A percentile compares a stretch with the other conserved stretches of the same genome.
These are phyloP conservation scores for Trinectes maculatus DNA, from an alignment of 2,113 vertebrate species.

Conservation along the genomic window DNA sequence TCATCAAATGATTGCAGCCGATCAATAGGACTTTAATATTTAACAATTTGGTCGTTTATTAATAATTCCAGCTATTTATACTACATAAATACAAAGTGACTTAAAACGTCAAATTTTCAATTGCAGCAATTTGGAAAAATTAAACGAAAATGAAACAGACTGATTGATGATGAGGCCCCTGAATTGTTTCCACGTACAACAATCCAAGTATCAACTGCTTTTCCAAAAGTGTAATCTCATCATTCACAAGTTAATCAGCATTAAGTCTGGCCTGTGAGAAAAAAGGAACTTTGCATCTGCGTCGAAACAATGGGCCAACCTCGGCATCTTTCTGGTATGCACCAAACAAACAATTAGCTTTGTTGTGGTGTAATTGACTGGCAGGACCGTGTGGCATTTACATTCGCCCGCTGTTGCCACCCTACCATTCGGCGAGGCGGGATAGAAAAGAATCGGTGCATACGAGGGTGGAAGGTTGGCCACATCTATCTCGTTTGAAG, in stretches of 20 bases:
- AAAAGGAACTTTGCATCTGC: constrained; percentile 65
- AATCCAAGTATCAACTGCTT: constrained; percentile 9
- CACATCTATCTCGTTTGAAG: constrained; percentile 64
- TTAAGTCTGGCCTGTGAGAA: constrained; percentile 70
- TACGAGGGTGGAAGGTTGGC: constrained; percentile 71
- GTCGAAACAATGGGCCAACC: constrained; percentile 70
- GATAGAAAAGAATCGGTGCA: constrained; percentile 58
- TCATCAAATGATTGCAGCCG: too few relatives aligned
- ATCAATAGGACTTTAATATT: too few relatives aligned
- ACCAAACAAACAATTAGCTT: constrained; percentile 81
- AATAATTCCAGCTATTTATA: too few relatives aligned
- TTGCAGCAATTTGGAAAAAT: too few relatives aligned
- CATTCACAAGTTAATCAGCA: constrained; percentile 60
- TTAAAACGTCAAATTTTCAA: too few relatives aligned
- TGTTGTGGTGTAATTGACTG: constrained; percentile 79
- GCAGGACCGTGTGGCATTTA: constrained; percentile 78
- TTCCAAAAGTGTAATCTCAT: constrained; percentile 49
- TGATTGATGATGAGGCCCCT: constrained; percentile 2
- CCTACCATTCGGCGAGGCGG: constrained; percentile 62
- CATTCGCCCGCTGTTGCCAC: constrained; percentile 81
- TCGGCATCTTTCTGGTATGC: constrained; percentile 72
- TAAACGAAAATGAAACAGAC: too few relatives aligned
- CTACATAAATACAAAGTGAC: too few relatives aligned
- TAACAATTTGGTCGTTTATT: too few relatives aligned
- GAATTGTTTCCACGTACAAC: constrained; percentile 8